Conservation (phyloP, 2,888 invertebrate species). For the Agrilus cyanescens region DNA sequence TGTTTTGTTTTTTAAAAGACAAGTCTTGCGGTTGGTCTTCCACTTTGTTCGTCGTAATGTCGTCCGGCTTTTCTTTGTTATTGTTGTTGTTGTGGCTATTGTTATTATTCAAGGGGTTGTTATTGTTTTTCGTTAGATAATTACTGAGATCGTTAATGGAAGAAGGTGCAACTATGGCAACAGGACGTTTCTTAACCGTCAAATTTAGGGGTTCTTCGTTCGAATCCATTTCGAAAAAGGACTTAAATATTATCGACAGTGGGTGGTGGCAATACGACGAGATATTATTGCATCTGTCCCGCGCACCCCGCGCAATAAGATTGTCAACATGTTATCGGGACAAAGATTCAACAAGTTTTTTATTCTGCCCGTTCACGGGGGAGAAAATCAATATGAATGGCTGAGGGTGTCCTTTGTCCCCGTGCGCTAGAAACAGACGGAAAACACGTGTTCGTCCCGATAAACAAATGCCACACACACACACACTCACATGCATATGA, state of each 20-base stretch:
- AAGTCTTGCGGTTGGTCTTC: slow-evolving; percentile 35
- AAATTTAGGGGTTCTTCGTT: slow-evolving; percentile 38
- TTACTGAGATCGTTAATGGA: slow-evolving; percentile 19
- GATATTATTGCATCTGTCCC: too few species aligned
- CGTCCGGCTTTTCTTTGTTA: slow-evolving; percentile 16
- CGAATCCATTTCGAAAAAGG: slow-evolving; percentile 5
- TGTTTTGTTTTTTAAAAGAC: slow-evolving; percentile 24
- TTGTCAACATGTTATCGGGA: slow-evolving; percentile 13
- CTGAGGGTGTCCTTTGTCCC: slow-evolving; percentile 35
- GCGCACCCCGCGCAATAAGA: slow-evolving; percentile 3
- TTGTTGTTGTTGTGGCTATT: slow-evolving; percentile 14
- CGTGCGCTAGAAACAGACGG: slow-evolving; percentile 32
- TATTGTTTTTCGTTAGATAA: not conserved
- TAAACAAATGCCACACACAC: slow-evolving; percentile 12
- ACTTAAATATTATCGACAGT: too few species aligned
- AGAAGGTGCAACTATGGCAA: slow-evolving; percentile 43
- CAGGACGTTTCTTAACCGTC: slow-evolving; percentile 39
- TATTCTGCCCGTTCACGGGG: slow-evolving; percentile 23
- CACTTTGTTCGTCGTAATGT: slow-evolving; percentile 11
- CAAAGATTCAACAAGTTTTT: slow-evolving; percentile 43
- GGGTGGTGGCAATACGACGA: too few species aligned
- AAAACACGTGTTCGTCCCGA: slow-evolving; percentile 26
- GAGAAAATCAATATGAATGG: slow-evolving; percentile 38
- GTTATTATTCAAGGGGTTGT: slow-evolving; percentile 20
- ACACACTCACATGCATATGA: slow-evolving; percentile 10